These are phyloP conservation scores for Nipponia nippon DNA, from an alignment of 2,113 vertebrate genomes.

Conservation along the genomic window DNA sequence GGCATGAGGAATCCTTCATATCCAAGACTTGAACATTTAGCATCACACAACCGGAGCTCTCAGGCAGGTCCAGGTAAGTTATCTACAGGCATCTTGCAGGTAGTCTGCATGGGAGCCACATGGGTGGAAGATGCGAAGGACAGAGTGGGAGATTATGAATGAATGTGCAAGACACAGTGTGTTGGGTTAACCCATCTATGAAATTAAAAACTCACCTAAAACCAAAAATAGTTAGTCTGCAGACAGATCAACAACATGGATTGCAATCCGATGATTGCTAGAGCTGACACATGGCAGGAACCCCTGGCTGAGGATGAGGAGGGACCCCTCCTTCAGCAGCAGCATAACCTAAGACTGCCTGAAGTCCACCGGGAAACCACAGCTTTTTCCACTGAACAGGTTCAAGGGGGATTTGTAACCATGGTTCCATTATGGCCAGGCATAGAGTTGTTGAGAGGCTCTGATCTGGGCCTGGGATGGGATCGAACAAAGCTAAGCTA, in stretches of 20 bases:
- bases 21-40: background rate
- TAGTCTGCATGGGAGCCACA: background rate
- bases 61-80: background rate
- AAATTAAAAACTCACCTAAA: background rate
- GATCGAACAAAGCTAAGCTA: background rate
- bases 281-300: background rate
- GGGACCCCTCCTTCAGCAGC: background rate
- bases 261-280: background rate
- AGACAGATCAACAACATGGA: background rate
- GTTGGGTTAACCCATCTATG: background rate
- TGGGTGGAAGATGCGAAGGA: background rate
- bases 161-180: background rate
- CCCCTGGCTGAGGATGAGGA: background rate
- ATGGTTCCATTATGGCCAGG: background rate
- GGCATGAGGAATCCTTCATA: background rate
- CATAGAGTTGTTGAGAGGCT: background rate
- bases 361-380: background rate
- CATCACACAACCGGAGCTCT: background rate
- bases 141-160: background rate
- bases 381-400: background rate
- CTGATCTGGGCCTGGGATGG: background rate
- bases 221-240: background rate
- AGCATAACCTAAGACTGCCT: background rate
- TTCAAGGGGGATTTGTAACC: background rate
- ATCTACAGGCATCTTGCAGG: background rate